Evolutionary conservation across 37 sponge, comb jelly and placozoan genomes (phyloP), one percentile per base, ranked within the genome.

Genomic region (Chondrosia reniformis): DNA sequence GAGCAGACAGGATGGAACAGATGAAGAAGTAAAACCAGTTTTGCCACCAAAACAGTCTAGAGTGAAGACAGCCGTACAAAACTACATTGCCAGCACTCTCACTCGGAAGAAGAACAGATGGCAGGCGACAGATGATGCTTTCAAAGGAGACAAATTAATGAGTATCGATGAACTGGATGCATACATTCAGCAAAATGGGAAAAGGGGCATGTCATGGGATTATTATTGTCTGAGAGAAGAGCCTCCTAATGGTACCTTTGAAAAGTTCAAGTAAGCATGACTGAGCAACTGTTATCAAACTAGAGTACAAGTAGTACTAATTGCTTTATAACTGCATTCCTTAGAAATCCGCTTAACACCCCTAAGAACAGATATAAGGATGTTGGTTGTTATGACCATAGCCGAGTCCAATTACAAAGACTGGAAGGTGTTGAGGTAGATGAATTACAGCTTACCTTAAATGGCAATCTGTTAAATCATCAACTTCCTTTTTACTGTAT

Each of bases 301-400:
- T n/a, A n/a, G n/a, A n/a, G n/a, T n/a, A n/a, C n/a, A n/a, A n/a
- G n/a, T n/a, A n/a, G n/a, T n/a, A n/a, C n/a, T 49, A 15, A 19
- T 49, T 49, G 10, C 52, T 49, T 10, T 49, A 15, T 49, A 15
- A 19, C 52, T 49, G 52, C 15, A 15, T 49, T 5, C 37, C 74
- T 17, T 75, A 92, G 93, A 28, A 30, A 77, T 30, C 87, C 87
- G 4, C 71, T 39, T 31, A 95, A 95, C 64, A 72, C 37, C 21
- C n/a, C 63, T n/a, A 95, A 95, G 85, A 95, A 95, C 63, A 76
- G 96, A 0, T 95, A 95, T 66, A 79, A 63, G 49, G 92, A 95
- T 69, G 89, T 95, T 4, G 83, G 80, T 15, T 85, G 89, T 61
- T 78, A 84, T 52, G 96, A 95, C 75, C 72, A 86, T 28, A 82